Percentiles rank a stretch among this genome's conserved stretches.
These are phyloP conservation scores for Corticium candelabrum DNA, from an alignment of 37 sponge, comb jelly and placozoan genomes.

Conservation along the genomic window DNA sequence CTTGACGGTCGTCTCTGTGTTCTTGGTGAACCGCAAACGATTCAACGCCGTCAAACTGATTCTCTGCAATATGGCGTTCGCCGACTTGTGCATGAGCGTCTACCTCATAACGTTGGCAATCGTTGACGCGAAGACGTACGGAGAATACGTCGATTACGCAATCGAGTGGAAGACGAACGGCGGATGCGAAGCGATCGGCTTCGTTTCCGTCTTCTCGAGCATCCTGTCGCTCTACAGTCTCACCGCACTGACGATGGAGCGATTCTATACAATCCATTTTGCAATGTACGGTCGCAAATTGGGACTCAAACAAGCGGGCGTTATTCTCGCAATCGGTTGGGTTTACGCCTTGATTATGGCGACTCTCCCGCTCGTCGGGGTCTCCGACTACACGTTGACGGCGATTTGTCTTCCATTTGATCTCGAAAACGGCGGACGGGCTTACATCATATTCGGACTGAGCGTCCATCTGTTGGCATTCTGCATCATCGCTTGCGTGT, in stretches of 20 bases:
- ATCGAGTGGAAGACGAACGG: slow-evolving; percentile 63
- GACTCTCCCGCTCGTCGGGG: slow-evolving; percentile 34
- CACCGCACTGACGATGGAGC: slow-evolving; percentile 61
- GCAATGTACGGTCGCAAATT: slow-evolving; percentile 3
- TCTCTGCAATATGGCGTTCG: slow-evolving; percentile 72
- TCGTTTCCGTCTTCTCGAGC: slow-evolving; percentile 65
- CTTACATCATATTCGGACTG: slow-evolving; percentile 41
- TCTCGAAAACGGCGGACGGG: slow-evolving; percentile 10
- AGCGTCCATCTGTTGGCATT: slow-evolving; percentile 29
- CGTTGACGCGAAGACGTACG: slow-evolving; percentile 65
- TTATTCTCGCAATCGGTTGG: slow-evolving; percentile 29
- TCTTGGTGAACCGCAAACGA: slow-evolving; percentile 32
- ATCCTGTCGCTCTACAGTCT: slow-evolving; percentile 61
- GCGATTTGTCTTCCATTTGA: slow-evolving; percentile 60
- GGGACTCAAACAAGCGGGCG: not conserved
- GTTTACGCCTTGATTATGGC: slow-evolving; percentile 30
- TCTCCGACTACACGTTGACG: slow-evolving; percentile 36
- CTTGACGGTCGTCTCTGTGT: slow-evolving; percentile 47
- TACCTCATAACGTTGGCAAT: slow-evolving; percentile 60
- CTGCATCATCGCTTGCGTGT: slow-evolving; percentile 28
- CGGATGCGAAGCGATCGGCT: slow-evolving; percentile 69
- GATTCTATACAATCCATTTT: slow-evolving; percentile 43
- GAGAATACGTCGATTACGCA: slow-evolving; percentile 56
- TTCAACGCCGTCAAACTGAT: slow-evolving; percentile 48
- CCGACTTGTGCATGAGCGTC: slow-evolving; percentile 66